phyloP scores from a whole-genome alignment of 2,113 vertebrate species.

The Trichechus manatus region DNA sequence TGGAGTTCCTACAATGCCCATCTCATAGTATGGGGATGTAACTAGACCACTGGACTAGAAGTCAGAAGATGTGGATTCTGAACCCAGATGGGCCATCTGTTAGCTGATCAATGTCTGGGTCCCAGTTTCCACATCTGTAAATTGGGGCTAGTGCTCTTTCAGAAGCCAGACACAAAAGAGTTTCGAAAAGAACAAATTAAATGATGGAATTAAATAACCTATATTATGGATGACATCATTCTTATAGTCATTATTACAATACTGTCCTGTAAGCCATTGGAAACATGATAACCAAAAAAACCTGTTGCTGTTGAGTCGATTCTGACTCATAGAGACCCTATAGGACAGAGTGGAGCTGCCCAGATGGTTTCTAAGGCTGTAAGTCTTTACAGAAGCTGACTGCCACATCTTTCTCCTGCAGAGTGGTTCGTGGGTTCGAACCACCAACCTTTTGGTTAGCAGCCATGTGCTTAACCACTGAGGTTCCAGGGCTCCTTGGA shows the following conservation, averaged over 20 bases:
- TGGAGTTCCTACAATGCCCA: neutral
- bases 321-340: too few species aligned
- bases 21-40: neutral
- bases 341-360: too few species aligned
- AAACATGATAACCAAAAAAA: neutral
- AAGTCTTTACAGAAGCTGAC: too few species aligned
- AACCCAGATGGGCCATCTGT: neutral
- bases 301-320: neutral
- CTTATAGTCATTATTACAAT: neutral
- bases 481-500: too few species aligned
- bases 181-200: conserved; percentile 18
- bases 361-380: too few species aligned
- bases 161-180: neutral
- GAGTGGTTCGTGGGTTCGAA: too few species aligned
- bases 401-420: too few species aligned
- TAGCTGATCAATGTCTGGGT: neutral
- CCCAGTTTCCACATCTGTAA: neutral
- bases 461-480: too few species aligned
- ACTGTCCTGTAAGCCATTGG: neutral
- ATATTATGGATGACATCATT: neutral
- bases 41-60: neutral
- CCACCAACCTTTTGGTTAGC: too few species aligned
- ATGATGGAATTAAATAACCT: neutral
- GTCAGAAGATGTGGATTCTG: neutral
- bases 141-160: neutral